Evolutionary conservation across 2,888 invertebrate species (phyloP), one percentile per base, ranked within the genome.

Genomic region (Ametastegia equiseti): DNA sequence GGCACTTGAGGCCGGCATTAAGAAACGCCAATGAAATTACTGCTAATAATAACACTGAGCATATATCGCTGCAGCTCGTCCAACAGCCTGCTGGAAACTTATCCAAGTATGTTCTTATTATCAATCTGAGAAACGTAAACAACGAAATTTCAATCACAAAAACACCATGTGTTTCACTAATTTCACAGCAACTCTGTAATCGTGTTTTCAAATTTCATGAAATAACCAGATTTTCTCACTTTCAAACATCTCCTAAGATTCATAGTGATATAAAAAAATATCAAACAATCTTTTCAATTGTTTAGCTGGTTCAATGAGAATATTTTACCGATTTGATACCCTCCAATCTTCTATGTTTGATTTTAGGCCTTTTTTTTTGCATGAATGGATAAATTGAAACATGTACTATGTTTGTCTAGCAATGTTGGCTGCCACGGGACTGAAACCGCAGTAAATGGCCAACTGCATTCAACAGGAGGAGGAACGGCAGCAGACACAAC

Each of bases 31-130:
- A 84, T 80, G 86, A 87, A 63, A 86, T 80, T 77, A 85, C 84
- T 81, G 33, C 50, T 1, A 54, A 54, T 27, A 87, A 83, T 83
- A 83, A 75, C 82, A 84, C 86, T 39, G 80, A 86, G 39, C 83
- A 86, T 80, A 81, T 81, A 80, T 82, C 86, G 23, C 79, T 86
- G 60, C 88, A 86, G 82, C 86, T 81, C 45, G 73, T 82, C 36
- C 88, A 86, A 79, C 82, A 86, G 78, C 82, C 85, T 39, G 86
- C 50, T 19, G 73, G 86, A 86, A 87, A 87, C 86, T 87, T 84
- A 86, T 84, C 86, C 86, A 89, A 90, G 90, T 90, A 89, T 88
- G 88, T 87, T 87, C 15, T n/a, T 54, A 13, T 33, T 15, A 2
- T 11, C 23, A 3, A 45, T n/a, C n/a, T n/a, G n/a, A n/a, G 7